Conservation (phyloP, 2,113 vertebrate species). For the Cyrtonyx montezumae region DNA sequence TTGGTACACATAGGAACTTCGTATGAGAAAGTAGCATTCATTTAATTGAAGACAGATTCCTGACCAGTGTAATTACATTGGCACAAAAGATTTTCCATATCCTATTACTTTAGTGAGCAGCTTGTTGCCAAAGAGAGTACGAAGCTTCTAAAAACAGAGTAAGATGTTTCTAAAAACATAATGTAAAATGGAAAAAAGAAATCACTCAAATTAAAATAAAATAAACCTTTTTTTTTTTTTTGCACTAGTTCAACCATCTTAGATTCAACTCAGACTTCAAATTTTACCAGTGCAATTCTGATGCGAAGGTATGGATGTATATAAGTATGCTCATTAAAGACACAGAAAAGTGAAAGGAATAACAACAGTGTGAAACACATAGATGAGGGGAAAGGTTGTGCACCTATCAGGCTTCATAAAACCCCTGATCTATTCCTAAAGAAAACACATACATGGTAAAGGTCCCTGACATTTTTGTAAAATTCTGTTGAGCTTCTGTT, state of each 20-base stretch:
- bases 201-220: background rate
- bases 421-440: background rate
- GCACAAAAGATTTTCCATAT: background rate
- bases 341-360: background rate
- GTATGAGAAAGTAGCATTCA: background rate
- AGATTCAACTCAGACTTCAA: background rate
- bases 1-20: background rate
- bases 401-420: background rate
- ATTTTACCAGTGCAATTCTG: background rate
- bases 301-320: background rate
- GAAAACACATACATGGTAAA: background rate
- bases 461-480: background rate
- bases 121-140: background rate
- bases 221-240: background rate
- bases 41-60: background rate
- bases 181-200: background rate
- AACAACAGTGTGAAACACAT: accelerated
- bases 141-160: no score
- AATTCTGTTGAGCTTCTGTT: background rate
- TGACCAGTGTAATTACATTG: background rate
- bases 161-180: background rate
- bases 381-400: background rate
- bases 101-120: background rate
- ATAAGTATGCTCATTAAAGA: background rate
- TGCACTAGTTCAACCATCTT: background rate